Evolutionary conservation across 1,140 invertebrate genomes (phyloP).

Genomic region (Brachionus manjavacas): DNA sequence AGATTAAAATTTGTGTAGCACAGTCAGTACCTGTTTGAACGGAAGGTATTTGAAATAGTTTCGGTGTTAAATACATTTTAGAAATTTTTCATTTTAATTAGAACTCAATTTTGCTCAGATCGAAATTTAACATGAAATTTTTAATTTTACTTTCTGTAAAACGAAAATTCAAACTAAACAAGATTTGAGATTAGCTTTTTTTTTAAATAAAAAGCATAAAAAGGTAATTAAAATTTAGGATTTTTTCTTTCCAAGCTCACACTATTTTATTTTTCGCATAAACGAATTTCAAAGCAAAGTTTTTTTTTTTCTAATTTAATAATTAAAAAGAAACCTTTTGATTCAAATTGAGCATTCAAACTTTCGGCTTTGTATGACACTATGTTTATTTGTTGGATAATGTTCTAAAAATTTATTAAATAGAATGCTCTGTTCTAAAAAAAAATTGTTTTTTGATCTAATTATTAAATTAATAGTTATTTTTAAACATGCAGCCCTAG

Average conservation of each 20-base stretch:
- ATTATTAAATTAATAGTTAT: not conserved
- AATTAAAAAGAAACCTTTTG: not conserved
- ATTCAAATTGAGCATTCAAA: not conserved
- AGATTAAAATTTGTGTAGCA: not conserved
- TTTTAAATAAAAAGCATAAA: not conserved
- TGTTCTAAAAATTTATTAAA: too few species aligned
- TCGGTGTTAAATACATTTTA: slow-evolving; percentile 23
- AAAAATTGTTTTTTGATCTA: too few species aligned
- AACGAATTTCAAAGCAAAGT: not conserved
- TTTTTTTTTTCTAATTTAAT: not conserved
- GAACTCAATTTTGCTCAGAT: not conserved
- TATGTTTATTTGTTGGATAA: not conserved
- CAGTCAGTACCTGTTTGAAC: slow-evolving; percentile 7
- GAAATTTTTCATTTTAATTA: not conserved
- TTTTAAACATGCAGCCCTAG: not conserved
- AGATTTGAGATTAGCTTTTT: slow-evolving; percentile 29
- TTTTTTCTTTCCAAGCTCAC: not conserved
- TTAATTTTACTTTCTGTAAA: slow-evolving; percentile 1
- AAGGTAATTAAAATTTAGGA: slow-evolving; percentile 25
- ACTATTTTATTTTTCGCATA: not conserved
- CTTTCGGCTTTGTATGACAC: not conserved
- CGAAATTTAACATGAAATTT: not conserved
- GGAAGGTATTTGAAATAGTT: slow-evolving; percentile 28
- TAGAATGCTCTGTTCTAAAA: not conserved
- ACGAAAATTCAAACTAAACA: not conserved